Percentiles rank a stretch among this genome's conserved stretches.
These are phyloP conservation scores for Catharus ustulatus DNA, from an alignment of 2,797 vertebrate species.

Conservation along the genomic window DNA sequence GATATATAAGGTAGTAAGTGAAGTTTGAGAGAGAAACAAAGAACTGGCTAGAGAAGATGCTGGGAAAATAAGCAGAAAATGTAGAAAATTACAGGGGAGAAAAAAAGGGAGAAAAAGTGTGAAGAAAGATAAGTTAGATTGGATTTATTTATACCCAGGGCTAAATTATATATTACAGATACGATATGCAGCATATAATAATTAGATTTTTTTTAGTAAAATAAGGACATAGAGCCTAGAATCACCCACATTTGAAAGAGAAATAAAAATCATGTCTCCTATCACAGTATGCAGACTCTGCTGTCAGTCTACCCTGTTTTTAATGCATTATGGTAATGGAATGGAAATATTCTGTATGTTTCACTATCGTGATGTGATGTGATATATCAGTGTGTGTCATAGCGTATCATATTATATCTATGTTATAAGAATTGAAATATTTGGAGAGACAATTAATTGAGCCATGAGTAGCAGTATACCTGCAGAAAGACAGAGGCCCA, in stretches of 20 bases:
- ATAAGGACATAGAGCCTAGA: background rate
- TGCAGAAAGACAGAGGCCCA: background rate
- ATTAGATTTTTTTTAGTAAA: background rate
- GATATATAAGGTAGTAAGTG: background rate
- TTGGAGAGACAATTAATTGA: background rate
- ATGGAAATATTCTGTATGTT: background rate
- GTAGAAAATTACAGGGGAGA: background rate
- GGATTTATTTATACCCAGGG: background rate
- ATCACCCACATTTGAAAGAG: background rate
- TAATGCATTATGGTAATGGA: background rate
- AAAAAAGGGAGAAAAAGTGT: background rate
- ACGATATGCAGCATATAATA: background rate
- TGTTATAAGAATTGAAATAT: background rate
- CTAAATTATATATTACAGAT: background rate
- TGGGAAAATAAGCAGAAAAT: constrained; percentile 4
- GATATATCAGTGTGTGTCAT: background rate
- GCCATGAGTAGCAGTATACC: background rate
- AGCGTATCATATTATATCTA: background rate
- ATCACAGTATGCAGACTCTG: background rate
- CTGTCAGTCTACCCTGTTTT: background rate
- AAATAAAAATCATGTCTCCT: background rate
- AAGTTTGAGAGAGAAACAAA: constrained; percentile 28
- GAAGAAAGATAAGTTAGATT: background rate
- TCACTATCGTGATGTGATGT: background rate
- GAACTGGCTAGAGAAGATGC: background rate